Evolutionary conservation across 2,113 vertebrate genomes (phyloP).

Genomic region (Ciconia stormi): DNA sequence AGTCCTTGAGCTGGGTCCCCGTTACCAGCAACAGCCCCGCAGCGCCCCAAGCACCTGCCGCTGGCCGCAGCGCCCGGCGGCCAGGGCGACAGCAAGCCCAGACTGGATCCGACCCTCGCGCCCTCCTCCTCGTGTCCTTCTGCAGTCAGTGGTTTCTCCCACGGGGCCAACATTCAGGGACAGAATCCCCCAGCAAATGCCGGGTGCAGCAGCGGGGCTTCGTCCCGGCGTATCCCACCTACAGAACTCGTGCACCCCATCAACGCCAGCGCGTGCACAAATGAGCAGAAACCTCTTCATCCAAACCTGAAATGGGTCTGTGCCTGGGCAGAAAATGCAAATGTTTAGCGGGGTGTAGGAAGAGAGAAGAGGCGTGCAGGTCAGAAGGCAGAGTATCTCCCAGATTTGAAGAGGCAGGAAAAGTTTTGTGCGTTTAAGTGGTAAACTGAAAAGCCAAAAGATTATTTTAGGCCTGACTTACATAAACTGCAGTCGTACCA

Average conservation of each 20-base stretch:
- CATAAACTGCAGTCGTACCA: too few relatives aligned
- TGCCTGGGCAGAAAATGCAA: not conserved
- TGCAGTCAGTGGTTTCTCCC: not conserved
- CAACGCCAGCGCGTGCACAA: rapidly evolving
- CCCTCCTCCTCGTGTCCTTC: not conserved
- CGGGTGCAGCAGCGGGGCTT: rapidly evolving
- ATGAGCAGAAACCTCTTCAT: rapidly evolving
- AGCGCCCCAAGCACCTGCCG: rapidly evolving
- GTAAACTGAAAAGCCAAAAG: not conserved
- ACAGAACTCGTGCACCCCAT: not conserved
- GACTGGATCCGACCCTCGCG: not conserved
- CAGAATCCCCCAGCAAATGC: not conserved
- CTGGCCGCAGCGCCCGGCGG: rapidly evolving
- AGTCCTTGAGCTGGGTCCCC: not conserved
- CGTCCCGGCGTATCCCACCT: rapidly evolving
- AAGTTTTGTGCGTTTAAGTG: not conserved
- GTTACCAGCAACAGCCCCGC: rapidly evolving
- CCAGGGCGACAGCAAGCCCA: not conserved
- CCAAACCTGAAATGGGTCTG: not conserved
- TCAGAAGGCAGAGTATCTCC: not conserved
- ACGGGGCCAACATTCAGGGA: rapidly evolving
- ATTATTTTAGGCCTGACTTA: not conserved
- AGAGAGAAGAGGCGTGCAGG: not conserved
- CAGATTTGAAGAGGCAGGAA: not conserved
- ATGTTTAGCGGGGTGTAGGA: rapidly evolving